Evolutionary conservation across 2,113 vertebrate genomes (phyloP).

Genomic region (Ceyx cyanopectus): DNA sequence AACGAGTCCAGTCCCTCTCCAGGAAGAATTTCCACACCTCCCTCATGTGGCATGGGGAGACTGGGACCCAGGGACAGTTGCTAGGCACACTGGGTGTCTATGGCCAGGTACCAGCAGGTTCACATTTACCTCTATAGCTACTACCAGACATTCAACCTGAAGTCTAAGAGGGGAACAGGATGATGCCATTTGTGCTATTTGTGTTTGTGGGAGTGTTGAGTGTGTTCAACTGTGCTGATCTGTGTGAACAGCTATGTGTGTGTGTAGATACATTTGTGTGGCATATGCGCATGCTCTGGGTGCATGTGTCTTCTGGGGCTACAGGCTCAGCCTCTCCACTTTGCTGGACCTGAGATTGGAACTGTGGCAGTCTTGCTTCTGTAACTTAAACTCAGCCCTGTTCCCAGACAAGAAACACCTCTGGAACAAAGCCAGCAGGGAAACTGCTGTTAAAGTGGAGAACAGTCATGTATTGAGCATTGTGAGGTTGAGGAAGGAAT

Average conservation of each 20-base stretch:
- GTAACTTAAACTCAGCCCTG: background rate
- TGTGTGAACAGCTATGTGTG: background rate
- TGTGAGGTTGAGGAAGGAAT: background rate
- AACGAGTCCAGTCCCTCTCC: background rate
- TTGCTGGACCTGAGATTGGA: background rate
- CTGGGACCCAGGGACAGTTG: background rate
- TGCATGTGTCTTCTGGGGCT: background rate
- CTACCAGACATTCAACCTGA: background rate
- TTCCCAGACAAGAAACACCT: background rate
- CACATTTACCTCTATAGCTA: background rate
- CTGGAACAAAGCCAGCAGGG: background rate
- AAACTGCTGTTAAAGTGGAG: background rate
- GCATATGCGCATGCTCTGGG: rapidly evolving
- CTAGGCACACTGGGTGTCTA: rapidly evolving
- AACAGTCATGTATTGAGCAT: background rate
- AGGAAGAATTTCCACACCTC: background rate
- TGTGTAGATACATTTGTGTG: background rate
- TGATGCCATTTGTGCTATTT: background rate
- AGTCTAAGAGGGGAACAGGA: background rate
- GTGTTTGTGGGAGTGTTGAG: rapidly evolving
- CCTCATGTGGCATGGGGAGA: background rate
- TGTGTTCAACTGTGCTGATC: background rate
- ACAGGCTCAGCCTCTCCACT: background rate
- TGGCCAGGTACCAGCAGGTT: background rate
- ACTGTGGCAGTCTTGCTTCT: background rate